Evolutionary conservation across 2,113 vertebrate genomes (phyloP), one percentile per base, ranked within the genome.

Genomic region (Spermophilus dauricus): DNA sequence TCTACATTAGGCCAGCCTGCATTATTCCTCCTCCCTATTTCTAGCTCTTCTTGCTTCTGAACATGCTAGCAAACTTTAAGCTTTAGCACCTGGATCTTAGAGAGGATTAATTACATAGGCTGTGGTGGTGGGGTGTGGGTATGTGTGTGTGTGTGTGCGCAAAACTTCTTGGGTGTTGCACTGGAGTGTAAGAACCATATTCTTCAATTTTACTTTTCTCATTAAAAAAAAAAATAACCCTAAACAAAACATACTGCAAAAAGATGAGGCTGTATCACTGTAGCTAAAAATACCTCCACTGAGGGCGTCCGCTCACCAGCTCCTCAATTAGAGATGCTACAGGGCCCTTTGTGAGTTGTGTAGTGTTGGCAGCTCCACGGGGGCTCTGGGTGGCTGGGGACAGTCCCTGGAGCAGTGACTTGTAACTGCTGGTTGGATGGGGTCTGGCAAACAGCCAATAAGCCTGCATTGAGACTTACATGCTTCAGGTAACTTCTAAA

Each of bases 251-350:
- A 96, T 93, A 69, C 94, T 96, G 73, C 82, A 96, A 92, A 94
- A 96, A 92, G 91, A 97, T 86, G 94, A 95, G 89, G 92, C 95
- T 97, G 90, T 95, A 97, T 96, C 94, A 92, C 0, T 91, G 90
- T 24, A 73, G 92, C 96, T 97, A 98, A 98, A 98, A 98, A 97
- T 96, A 96, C 96, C 84, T 86, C 95, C 34, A 34, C 86, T 86
- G 96, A 97, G 84, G 97, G 97, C 69, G 65, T 92, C 96, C 0
- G 63, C 92, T 90, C 56, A 82, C 87, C 91, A 94, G 94, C 96
- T 94, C 95, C 94, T 97, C 97, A 97, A 73, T 97, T 93, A 97
- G 96, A 94, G 97, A 97, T 32, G 96, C 92, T 76, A 89, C 73
- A 83, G 94, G 97, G 96, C 85, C 95, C 90, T 97, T 69, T 93